These are phyloP conservation scores for Crenichthys baileyi DNA, from an alignment of 2,797 vertebrate genomes.

Conservation along the genomic window DNA sequence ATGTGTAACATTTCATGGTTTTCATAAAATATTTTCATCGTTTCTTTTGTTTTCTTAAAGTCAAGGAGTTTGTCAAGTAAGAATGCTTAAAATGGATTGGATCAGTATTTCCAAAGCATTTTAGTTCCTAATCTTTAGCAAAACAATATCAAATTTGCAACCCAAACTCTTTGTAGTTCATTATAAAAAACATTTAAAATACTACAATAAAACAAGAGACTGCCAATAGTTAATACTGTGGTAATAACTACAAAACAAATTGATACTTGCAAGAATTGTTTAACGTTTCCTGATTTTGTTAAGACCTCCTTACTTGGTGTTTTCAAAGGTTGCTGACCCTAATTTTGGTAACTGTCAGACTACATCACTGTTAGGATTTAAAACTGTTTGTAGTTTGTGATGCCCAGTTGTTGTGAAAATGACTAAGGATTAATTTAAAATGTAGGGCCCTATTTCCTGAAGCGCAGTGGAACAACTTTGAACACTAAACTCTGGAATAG, in stretches of 20 bases:
- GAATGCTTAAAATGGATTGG: too few species aligned
- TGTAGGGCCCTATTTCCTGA: not conserved
- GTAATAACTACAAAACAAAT: not conserved
- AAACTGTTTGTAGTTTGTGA: not conserved
- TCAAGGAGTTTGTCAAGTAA: too few species aligned
- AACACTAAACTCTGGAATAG: constrained; percentile 15
- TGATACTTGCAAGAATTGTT: not conserved
- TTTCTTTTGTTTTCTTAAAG: too few species aligned
- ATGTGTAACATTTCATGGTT: not conserved
- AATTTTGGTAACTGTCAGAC: not conserved
- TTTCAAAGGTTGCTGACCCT: not conserved
- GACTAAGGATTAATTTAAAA: constrained; percentile 24
- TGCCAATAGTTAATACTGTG: not conserved
- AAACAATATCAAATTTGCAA: too few species aligned
- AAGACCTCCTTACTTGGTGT: not conserved
- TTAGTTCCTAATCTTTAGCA: too few species aligned
- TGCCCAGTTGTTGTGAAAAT: constrained; percentile 8
- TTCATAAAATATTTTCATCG: too few species aligned
- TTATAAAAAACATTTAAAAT: too few species aligned
- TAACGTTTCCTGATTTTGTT: not conserved
- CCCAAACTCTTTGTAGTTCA: too few species aligned
- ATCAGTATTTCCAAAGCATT: too few species aligned
- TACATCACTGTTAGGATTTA: not conserved
- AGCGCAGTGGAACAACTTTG: not conserved
- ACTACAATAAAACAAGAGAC: not conserved